Base-by-base conservation (phyloP, 37 sponge, comb jelly and placozoan species). In the Dysidea cf. avara region DNA sequence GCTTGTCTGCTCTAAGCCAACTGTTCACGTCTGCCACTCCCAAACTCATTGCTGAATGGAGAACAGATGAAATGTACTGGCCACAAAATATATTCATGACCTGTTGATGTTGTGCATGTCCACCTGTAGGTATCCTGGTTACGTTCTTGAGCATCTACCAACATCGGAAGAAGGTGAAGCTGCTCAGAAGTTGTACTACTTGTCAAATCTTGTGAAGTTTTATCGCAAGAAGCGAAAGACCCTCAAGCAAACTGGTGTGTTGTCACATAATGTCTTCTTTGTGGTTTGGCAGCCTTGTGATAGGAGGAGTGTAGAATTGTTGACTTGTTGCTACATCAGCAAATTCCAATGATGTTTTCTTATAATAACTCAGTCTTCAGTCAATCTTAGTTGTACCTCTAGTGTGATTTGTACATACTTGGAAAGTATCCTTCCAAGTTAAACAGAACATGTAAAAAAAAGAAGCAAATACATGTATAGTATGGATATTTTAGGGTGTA, bases 91-190 rank as follows among this genome's bases (percentile, higher is more conserved):
- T 43, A 9, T 9, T 43, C 46, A 13, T 33, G 7, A 65, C 25
- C 12, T 29, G 31, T 24, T 65, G 36, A 33, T 29, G 43, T 5
- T 57, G 5, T 43, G 9, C 9, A 43, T 43, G 5, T 43, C 9
- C n/a, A n/a, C n/a, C 46, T 43, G 18, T 59, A 83, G 86, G 17
- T 79, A 79, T 50, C 81, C 86, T 4, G 69, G 57, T 57, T 86
- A 74, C 66, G 61, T 79, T 49, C 68, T 86, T 22, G 31, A 49
- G n/a, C 86, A 67, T 38, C 31, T 86, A 2, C 30, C 61, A 39
- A 20, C 48, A 40, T 46, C 3, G 2, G 49, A 49, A 67, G 18
- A 46, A 34, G 21, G 9, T 3, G 3, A 67, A 33, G 74, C 63
- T 64, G 64, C 76, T 30, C 31, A 49, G 37, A 52, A 76, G 2